Evolutionary conservation across 2,113 vertebrate species (phyloP).

Genomic region (Protobothrops flavoviridis): DNA sequence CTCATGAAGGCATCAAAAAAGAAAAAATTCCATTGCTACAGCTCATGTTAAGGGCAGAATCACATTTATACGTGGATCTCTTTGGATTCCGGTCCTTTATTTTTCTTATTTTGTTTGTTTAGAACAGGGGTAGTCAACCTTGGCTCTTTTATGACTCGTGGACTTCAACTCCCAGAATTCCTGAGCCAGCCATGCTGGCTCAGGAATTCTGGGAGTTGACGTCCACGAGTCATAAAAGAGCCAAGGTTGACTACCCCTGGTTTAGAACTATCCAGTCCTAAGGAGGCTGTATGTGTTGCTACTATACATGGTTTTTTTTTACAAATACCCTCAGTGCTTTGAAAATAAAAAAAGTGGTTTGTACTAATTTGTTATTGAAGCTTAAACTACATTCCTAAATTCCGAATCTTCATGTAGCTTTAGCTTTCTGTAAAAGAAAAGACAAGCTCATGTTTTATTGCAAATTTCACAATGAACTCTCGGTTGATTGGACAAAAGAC

Average conservation of each 20-base stretch:
- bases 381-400: constrained; percentile 8
- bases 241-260: no score
- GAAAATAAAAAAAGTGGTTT: not conserved
- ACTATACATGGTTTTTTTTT: not conserved
- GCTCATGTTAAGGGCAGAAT: not conserved
- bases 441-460: not conserved
- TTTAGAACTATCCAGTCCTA: not conserved
- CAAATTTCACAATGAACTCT: not conserved
- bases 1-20: not conserved
- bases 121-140: not conserved
- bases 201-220: no score
- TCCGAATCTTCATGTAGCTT: not conserved
- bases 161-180: no score
- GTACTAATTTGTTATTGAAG: constrained; percentile 38
- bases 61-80: not conserved
- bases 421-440: not conserved
- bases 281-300: not conserved
- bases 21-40: not conserved
- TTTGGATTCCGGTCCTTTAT: not conserved
- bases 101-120: not conserved
- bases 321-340: not conserved
- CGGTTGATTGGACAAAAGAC: constrained; percentile 43
- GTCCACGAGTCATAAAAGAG: no score
- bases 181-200: no score
- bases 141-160: no score